Conservation (phyloP, 2,797 vertebrate species). For the Allobates femoralis region DNA sequence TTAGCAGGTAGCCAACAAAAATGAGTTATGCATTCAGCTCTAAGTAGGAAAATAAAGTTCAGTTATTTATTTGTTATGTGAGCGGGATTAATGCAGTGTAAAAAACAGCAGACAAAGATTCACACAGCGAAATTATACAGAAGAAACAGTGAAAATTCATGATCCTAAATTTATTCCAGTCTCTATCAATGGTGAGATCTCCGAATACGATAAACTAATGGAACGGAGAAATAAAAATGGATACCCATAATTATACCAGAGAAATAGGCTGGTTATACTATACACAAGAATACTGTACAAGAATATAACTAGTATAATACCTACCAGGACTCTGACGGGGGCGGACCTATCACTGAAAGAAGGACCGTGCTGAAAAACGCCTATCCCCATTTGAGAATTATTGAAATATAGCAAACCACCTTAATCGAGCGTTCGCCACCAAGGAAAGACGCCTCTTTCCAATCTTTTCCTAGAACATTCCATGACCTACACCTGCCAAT, state of each 20-base stretch:
- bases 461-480: too few species aligned
- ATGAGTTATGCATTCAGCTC: conserved; percentile 25
- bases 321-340: too few species aligned
- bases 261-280: not conserved
- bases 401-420: too few species aligned
- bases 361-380: too few species aligned
- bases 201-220: conserved; percentile 5
- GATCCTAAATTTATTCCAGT: conserved; percentile 30
- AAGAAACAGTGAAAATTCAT: conserved; percentile 29
- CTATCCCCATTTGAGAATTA: too few species aligned
- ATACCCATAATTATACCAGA: not conserved
- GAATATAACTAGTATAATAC: not conserved
- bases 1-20: conserved; percentile 42
- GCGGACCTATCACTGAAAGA: too few species aligned
- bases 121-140: conserved; percentile 32
- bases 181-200: conserved; percentile 9
- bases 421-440: too few species aligned
- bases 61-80: conserved; percentile 26
- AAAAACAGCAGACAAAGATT: conserved; percentile 27
- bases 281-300: too few species aligned
- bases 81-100: conserved; percentile 41
- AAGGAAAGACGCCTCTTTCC: too few species aligned
- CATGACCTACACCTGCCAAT: too few species aligned
- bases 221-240: not conserved
- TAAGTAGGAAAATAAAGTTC: conserved; percentile 16